Base-by-base conservation (phyloP, 2,888 invertebrate genomes). In the Odiellus spinosus region DNA sequence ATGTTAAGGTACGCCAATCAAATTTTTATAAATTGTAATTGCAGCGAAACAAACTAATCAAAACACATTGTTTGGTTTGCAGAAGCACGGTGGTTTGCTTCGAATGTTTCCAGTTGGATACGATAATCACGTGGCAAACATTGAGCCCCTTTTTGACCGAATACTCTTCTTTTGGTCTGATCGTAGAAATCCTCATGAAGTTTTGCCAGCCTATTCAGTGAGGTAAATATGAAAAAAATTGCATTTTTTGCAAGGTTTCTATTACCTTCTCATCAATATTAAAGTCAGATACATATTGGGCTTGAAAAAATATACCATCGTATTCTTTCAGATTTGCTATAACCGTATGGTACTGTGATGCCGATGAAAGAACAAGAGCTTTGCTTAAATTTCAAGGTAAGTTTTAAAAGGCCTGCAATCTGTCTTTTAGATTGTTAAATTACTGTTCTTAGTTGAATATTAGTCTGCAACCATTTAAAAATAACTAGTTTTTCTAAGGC, bases 111-210 rank as follows among this genome's bases (percentile, higher is more conserved):
- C 93, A 0, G 84, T 85, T 64, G 84, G 84, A 21, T 76, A 76
- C 67, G 75, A 76, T 34, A 79, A 83, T 57, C 76, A 78, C 61
- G 83, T 77, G 40, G 90, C 90, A 0, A 82, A 90, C 62, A 86
- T 96, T 59, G 88, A 83, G 62, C 95, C 95, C 0, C 71, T 82
- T 45, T 91, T 93, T 67, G 93, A 96, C 67, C 71, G 93, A 49
- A 76, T 95, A 65, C 72, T 95, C 59, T 91, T 93, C 69, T 96
- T 96, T 72, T 96, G 95, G 95, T 95, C 95, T 0, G 95, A 95
- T 62, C 72, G 85, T 58, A 74, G 95, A 56, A 95, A 93, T 70
- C 95, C 95, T 0, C 95, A 95, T 63, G 95, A 95, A 71, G 95
- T 96, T 1, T 84, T 88, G 65, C 91, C 93, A 2, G 82, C 93